Base-by-base conservation (phyloP, 2,113 vertebrate species). In the Heterocephalus glaber region DNA sequence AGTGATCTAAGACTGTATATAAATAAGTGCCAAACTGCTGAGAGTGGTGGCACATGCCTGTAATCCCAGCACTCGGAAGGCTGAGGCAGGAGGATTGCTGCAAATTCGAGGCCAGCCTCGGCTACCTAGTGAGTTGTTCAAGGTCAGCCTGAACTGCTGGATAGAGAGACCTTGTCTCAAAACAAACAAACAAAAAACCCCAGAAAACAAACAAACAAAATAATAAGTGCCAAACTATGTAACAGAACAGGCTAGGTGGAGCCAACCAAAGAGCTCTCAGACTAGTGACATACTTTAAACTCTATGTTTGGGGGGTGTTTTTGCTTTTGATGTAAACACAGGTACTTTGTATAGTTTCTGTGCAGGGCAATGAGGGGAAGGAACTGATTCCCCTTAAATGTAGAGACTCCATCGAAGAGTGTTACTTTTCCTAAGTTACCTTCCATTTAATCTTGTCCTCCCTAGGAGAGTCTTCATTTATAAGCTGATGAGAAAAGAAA, bases 401-500 rank as follows among this genome's bases (percentile, higher is more conserved):
- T 1, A 66, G 60, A 89, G 79, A 63, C 10, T 90, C 16, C 10
- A 35, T 1, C 66, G 66, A 94, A 92, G 70, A 83, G 2, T 54
- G 70, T 74, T 93, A 77, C 47, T 86, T 87, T 80, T 85, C 58
- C 54, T 90, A 90, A 94, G 63, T 76, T 84, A 86, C 47, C 44
- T 92, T 80, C 86, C 13, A 85, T 76, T 92, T 94, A 92, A 70
- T 82, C 91, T 94, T 87, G 56, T 58, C 86, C 24, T 68, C 83
- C 68, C 92, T 44, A 84, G 74, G 65, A 72, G 33, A 74, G 38
- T 80, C 35, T 89, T 93, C 35, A 63, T 65, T 92, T 90, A 87
- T 2, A 94, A 95, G 44, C 33, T 95, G 52, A 94, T 80, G 52
- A 93, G 26, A 82, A 94, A 93, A 96, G 70, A 70, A 91, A 87